These are phyloP conservation scores for Echinops telfairi DNA, from an alignment of 2,113 vertebrate genomes.

Conservation along the genomic window DNA sequence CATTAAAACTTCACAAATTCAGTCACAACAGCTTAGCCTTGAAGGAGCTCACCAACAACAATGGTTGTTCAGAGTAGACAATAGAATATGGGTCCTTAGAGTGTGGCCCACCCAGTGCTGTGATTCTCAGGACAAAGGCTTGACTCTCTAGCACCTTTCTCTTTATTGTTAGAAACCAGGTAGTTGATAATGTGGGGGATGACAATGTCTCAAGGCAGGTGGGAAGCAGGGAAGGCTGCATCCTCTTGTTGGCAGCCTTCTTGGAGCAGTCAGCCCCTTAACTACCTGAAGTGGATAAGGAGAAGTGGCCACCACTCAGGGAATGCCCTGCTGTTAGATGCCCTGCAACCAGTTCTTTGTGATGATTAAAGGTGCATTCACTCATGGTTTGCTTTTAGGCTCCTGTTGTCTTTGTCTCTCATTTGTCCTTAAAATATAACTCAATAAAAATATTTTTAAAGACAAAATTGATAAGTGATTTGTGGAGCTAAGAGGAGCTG, in stretches of 20 bases:
- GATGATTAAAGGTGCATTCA: background rate
- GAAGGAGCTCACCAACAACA: background rate
- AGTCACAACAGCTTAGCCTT: background rate
- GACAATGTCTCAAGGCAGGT: too few relatives aligned
- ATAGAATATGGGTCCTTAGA: background rate
- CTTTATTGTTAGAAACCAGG: background rate
- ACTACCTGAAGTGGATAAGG: fast-evolving
- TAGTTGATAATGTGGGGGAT: background rate
- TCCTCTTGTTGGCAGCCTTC: too few relatives aligned
- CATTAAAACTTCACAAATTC: background rate
- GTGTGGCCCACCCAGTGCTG: fast-evolving
- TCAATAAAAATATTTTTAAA: background rate
- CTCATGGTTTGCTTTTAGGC: background rate
- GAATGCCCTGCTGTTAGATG: background rate
- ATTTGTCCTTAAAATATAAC: background rate
- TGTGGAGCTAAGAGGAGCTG: fast-evolving
- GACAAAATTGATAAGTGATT: background rate
- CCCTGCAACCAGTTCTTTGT: background rate
- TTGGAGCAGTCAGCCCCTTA: background rate
- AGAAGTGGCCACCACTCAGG: background rate
- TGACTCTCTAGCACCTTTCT: background rate
- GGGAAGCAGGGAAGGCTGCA: background rate
- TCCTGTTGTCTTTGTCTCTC: background rate
- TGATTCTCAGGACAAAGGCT: background rate
- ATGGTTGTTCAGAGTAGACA: background rate